These are phyloP conservation scores for Ophion ellenae DNA, from an alignment of 2,888 invertebrate genomes.

Conservation along the genomic window DNA sequence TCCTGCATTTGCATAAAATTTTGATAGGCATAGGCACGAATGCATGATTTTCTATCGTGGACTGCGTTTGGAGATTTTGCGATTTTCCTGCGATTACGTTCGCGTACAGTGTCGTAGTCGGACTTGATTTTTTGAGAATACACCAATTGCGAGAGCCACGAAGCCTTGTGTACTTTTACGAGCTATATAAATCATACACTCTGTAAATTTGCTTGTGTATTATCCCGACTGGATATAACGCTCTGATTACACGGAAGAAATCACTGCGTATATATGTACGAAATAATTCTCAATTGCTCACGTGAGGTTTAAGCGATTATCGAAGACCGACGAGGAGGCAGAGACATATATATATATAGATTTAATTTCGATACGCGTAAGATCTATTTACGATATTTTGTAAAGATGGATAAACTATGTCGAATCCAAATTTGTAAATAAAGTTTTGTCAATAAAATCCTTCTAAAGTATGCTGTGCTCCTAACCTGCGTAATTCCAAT, in stretches of 20 bases:
- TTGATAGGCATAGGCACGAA: background rate
- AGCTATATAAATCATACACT: conserved; percentile 20
- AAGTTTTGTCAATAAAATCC: conserved; percentile 55
- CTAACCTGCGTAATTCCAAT: background rate
- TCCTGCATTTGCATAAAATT: background rate
- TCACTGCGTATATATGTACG: conserved; percentile 22
- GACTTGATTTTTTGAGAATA: background rate
- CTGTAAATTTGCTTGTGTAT: conserved; percentile 27
- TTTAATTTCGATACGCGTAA: conserved; percentile 5
- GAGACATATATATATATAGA: conserved; percentile 40
- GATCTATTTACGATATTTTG: conserved; percentile 17
- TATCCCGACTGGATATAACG: conserved; percentile 13
- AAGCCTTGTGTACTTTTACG: background rate
- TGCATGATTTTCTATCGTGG: background rate
- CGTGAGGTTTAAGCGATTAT: conserved; percentile 6
- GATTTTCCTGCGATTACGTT: background rate
- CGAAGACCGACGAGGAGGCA: conserved; percentile 26
- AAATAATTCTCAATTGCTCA: conserved; percentile 32
- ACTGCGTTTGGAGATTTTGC: background rate
- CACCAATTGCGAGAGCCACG: background rate
- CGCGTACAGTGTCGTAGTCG: background rate
- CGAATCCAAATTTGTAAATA: conserved; percentile 56
- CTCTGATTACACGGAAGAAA: conserved; percentile 42
- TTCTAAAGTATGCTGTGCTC: conserved; percentile 3
- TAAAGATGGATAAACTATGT: conserved; percentile 24